phyloP scores from a whole-genome alignment of 2,888 invertebrate species.

The Oscheius onirici region DNA sequence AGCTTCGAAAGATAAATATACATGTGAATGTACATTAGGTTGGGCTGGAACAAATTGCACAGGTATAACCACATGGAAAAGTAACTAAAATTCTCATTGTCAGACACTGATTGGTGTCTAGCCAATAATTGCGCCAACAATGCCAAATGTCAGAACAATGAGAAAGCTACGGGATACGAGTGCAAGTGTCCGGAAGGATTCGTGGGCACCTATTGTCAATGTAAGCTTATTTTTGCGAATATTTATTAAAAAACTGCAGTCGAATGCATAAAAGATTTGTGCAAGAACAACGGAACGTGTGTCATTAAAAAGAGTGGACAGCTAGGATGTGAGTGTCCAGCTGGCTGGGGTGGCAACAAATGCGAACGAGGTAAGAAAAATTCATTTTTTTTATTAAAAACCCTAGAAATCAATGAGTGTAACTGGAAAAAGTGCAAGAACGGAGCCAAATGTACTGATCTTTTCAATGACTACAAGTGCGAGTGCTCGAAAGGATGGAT shows the following conservation, averaged over 20 bases:
- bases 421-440: slow-evolving; percentile 47
- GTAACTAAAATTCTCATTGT: neutral
- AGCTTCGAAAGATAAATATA: slow-evolving; percentile 34
- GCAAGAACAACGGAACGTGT: slow-evolving; percentile 49
- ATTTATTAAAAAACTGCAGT: slow-evolving; percentile 35
- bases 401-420: slow-evolving; percentile 60
- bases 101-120: slow-evolving; percentile 41
- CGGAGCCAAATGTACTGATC: slow-evolving; percentile 48
- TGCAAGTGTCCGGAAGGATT: slow-evolving; percentile 47
- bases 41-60: slow-evolving; percentile 40
- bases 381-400: slow-evolving; percentile 26
- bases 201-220: slow-evolving; percentile 48
- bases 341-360: slow-evolving; percentile 44
- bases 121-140: slow-evolving; percentile 40
- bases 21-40: slow-evolving; percentile 38
- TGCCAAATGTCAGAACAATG: slow-evolving; percentile 45
- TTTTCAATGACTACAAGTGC: slow-evolving; percentile 54
- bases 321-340: slow-evolving; percentile 49
- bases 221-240: slow-evolving; percentile 39
- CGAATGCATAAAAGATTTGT: slow-evolving; percentile 42
- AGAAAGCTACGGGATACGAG: slow-evolving; percentile 35
- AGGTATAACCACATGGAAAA: too few species aligned
- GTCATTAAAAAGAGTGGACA: slow-evolving; percentile 42
- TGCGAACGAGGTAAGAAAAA: slow-evolving; percentile 45
- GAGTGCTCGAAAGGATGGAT: slow-evolving; percentile 53